A percentile compares a stretch with the other conserved stretches of the same genome.
These are phyloP conservation scores for Delichon dasypus DNA, from an alignment of 2,797 vertebrate genomes.

Conservation along the genomic window DNA sequence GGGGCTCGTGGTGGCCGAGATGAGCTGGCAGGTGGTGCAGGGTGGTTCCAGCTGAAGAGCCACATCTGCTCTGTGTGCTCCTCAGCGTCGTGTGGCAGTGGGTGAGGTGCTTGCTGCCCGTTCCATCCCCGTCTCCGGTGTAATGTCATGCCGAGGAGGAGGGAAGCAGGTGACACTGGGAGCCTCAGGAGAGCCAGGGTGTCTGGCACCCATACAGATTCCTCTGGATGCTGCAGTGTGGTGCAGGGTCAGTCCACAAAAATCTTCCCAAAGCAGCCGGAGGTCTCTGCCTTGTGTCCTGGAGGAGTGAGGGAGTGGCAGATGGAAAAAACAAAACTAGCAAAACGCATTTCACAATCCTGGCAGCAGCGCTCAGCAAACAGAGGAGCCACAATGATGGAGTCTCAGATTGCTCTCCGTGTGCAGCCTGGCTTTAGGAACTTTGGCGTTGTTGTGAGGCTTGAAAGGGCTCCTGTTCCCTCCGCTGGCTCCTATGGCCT, in stretches of 20 bases:
- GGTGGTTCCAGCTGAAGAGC: neutral
- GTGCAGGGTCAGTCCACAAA: neutral
- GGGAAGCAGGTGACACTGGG: neutral
- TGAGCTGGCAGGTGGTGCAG: neutral
- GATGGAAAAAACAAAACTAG: constrained; percentile 11
- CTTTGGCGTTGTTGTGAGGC: accelerated
- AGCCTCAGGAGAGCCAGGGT: neutral
- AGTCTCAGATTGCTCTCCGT: neutral
- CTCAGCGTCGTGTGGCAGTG: accelerated
- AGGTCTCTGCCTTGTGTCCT: neutral
- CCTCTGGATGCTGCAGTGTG: neutral
- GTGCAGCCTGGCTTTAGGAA: neutral
- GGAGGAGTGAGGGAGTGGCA: neutral
- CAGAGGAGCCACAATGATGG: neutral
- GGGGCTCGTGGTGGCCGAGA: neutral
- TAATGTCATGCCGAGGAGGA: accelerated
- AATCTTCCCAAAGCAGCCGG: neutral
- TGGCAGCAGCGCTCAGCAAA: neutral
- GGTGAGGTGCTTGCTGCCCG: neutral
- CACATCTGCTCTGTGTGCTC: neutral
- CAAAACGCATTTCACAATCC: constrained; percentile 14
- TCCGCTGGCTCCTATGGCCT: neutral
- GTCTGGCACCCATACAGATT: accelerated
- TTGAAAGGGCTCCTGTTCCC: neutral
- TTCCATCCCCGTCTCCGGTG: neutral